These are phyloP conservation scores for Anarsia innoxiella DNA, from an alignment of 2,888 invertebrate genomes.

Conservation along the genomic window DNA sequence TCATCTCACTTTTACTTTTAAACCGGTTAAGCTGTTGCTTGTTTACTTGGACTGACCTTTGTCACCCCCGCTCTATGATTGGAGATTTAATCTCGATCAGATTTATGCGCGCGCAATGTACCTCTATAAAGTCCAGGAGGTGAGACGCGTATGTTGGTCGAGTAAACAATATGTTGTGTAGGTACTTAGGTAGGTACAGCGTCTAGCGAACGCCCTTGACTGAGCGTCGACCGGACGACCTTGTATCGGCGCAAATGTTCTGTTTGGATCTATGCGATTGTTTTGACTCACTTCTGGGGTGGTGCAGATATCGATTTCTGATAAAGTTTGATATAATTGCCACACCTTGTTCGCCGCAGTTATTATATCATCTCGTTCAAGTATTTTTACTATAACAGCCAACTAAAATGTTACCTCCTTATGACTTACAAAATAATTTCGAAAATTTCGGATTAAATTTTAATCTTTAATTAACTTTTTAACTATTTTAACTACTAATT, in stretches of 20 bases:
- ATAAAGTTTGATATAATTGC: no score
- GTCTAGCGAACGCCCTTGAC: constrained; percentile 71
- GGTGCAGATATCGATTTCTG: constrained; percentile 5
- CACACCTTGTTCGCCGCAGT: no score
- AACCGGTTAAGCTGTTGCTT: constrained; percentile 60
- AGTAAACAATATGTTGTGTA: constrained; percentile 39
- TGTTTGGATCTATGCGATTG: constrained; percentile 57
- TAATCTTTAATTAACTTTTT: no score
- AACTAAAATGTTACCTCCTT: no score
- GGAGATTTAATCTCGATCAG: constrained; percentile 3
- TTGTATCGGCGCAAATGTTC: constrained; percentile 59
- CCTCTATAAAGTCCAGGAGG: no score
- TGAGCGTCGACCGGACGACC: constrained; percentile 66
- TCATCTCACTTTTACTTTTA: constrained; percentile 68
- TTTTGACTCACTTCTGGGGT: constrained; percentile 34
- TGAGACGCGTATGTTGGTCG: constrained; percentile 1
- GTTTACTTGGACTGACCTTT: constrained; percentile 47
- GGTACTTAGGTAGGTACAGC: constrained; percentile 28
- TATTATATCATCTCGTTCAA: no score
- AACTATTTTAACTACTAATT: no score
- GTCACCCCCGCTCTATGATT: constrained; percentile 21
- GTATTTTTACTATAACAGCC: no score
- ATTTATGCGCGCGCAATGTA: no score
- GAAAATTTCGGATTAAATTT: no score
- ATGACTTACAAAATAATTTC: no score